phyloP scores from a whole-genome alignment of 2,888 invertebrate species.

The Acleris literana region DNA sequence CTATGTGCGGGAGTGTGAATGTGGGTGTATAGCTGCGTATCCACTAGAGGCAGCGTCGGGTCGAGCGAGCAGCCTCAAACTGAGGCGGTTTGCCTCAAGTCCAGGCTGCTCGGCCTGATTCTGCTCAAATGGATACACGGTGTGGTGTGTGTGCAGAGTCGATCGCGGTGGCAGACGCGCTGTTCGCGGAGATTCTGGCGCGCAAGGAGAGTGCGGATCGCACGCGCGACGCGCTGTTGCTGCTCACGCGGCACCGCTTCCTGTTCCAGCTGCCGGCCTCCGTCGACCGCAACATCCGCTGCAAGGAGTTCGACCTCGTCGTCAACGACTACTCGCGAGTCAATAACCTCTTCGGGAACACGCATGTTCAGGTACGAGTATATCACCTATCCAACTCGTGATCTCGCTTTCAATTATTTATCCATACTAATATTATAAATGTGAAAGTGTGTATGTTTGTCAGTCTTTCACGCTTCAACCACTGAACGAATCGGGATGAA shows the following conservation, averaged over 20 bases:
- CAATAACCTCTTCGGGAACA: slow-evolving; percentile 97
- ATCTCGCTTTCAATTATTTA: not conserved
- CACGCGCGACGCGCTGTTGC: slow-evolving; percentile 96
- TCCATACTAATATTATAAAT: too few relatives aligned
- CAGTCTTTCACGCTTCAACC: too few relatives aligned
- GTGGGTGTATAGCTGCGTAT: too few relatives aligned
- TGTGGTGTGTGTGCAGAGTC: slow-evolving; percentile 91
- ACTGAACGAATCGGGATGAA: too few relatives aligned
- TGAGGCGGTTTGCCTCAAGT: too few relatives aligned
- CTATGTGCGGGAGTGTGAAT: too few relatives aligned
- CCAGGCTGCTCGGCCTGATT: too few relatives aligned
- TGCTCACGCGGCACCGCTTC: slow-evolving; percentile 96
- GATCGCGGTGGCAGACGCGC: slow-evolving; percentile 93
- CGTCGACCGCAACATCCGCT: slow-evolving; percentile 96
- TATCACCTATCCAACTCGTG: not conserved
- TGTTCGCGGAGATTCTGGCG: slow-evolving; percentile 96
- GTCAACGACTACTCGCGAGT: slow-evolving; percentile 99
- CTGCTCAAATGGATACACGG: too few relatives aligned
- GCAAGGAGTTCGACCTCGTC: slow-evolving; percentile 97
- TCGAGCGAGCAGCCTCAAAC: too few relatives aligned
- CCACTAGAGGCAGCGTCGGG: too few relatives aligned
- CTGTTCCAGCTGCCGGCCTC: slow-evolving; percentile 97
- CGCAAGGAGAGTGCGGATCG: slow-evolving; percentile 98
- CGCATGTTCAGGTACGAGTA: slow-evolving; percentile 89
- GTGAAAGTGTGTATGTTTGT: too few relatives aligned